Percentiles rank a stretch among this genome's conserved stretches.
Conservation (phyloP, 2,797 vertebrate species). For the Alosa sapidissima region DNA sequence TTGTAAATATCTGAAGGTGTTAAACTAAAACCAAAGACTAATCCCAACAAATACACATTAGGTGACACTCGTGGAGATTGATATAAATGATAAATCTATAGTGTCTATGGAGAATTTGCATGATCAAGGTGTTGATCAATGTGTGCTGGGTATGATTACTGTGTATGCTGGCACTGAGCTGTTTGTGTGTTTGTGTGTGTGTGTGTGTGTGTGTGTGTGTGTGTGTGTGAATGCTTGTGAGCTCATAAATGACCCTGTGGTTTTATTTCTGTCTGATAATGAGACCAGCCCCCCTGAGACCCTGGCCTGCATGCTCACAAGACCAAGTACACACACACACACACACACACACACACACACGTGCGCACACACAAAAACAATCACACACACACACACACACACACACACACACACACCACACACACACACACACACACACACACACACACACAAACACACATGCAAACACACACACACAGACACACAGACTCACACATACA, state of each 20-base stretch:
- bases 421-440: slow-evolving; percentile 72
- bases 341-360: slow-evolving; percentile 8
- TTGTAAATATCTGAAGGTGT: neutral
- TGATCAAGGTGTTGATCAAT: too few relatives aligned
- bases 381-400: neutral
- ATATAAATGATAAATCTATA: neutral
- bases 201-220: too few relatives aligned
- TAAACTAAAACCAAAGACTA: neutral
- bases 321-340: neutral
- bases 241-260: slow-evolving; percentile 64
- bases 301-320: neutral
- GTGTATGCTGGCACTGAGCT: neutral
- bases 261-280: slow-evolving; percentile 81
- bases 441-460: slow-evolving; percentile 74
- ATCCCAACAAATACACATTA: too few relatives aligned
- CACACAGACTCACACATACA: slow-evolving; percentile 81
- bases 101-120: neutral
- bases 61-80: neutral
- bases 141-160: neutral
- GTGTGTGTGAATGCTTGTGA: slow-evolving; percentile 65
- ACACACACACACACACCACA: slow-evolving; percentile 66
- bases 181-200: neutral
- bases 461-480: slow-evolving; percentile 67
- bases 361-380: neutral
- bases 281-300: slow-evolving; percentile 65